Conservation (phyloP, 2,797 vertebrate species). For the Cryptoblepharus egeriae region DNA sequence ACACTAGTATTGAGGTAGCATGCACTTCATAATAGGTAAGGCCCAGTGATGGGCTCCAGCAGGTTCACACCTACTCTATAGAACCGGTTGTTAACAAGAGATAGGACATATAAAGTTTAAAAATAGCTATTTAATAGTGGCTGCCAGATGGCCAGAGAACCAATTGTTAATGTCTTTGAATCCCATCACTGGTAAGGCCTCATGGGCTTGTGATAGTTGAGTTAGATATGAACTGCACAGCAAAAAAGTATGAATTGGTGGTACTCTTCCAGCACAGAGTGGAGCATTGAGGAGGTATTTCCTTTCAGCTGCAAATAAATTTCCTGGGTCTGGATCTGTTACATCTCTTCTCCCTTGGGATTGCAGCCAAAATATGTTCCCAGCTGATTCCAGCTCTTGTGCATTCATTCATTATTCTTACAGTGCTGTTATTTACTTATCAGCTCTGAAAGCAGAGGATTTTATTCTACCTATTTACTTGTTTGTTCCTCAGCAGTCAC, state of each 20-base stretch:
- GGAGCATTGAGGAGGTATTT: too few species aligned
- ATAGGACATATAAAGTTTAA: too few species aligned
- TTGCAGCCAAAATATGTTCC: background rate
- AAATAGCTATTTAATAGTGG: too few species aligned
- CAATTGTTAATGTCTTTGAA: too few species aligned
- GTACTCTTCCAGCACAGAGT: background rate
- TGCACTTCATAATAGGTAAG: too few species aligned
- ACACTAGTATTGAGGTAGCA: background rate
- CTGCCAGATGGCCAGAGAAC: too few species aligned
- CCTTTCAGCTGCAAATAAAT: background rate
- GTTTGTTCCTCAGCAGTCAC: background rate
- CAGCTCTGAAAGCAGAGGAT: conserved; percentile 30
- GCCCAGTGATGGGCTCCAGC: too few species aligned
- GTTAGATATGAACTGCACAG: background rate
- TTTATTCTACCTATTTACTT: background rate
- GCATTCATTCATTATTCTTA: conserved; percentile 32
- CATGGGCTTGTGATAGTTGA: background rate
- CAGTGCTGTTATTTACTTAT: conserved; percentile 32
- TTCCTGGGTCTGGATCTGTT: background rate
- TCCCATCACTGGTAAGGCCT: background rate
- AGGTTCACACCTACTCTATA: too few species aligned
- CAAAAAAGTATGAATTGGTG: background rate
- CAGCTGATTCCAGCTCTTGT: background rate
- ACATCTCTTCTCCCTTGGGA: background rate
- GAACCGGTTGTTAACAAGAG: too few species aligned